Conservation (phyloP, 1,140 invertebrate genomes). For the Drosophila micromelanica region DNA sequence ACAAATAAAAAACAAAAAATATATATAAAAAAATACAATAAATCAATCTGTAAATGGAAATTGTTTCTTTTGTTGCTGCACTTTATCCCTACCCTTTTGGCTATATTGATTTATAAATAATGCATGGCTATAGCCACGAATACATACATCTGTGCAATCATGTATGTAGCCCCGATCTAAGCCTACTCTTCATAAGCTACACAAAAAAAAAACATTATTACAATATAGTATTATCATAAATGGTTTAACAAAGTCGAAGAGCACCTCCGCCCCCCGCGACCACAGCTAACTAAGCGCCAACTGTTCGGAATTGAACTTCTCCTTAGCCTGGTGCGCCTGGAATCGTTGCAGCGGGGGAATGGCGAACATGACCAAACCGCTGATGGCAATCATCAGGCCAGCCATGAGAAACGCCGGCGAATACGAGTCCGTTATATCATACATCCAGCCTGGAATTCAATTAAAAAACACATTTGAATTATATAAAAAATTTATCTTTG, state of each 20-base stretch:
- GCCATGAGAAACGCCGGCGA: constrained; percentile 93
- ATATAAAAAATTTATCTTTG: too few relatives aligned
- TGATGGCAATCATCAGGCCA: constrained; percentile 92
- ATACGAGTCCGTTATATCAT: constrained; percentile 91
- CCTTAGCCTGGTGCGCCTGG: constrained; percentile 51
- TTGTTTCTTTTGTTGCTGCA: neutral
- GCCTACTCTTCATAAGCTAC: constrained; percentile 13
- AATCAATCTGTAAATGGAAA: neutral
- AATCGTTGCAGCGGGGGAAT: constrained; percentile 91
- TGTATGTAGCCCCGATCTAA: constrained; percentile 11
- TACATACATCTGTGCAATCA: neutral
- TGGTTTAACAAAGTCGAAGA: constrained; percentile 1
- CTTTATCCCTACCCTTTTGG: neutral
- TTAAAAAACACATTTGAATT: too few relatives aligned
- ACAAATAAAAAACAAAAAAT: neutral
- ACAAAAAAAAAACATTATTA: constrained; percentile 5
- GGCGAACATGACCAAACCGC: constrained; percentile 94
- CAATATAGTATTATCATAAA: neutral
- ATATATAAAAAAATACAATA: neutral
- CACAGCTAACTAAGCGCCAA: constrained; percentile 67
- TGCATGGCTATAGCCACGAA: constrained; percentile 16
- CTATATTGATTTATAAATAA: constrained; percentile 23
- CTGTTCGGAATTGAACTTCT: constrained; percentile 58
- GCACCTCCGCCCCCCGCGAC: neutral
- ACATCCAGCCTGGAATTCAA: constrained; percentile 89